Evolutionary conservation across 2,888 invertebrate genomes (phyloP), one percentile per base, ranked within the genome.

Genomic region (Drosophila birchii): DNA sequence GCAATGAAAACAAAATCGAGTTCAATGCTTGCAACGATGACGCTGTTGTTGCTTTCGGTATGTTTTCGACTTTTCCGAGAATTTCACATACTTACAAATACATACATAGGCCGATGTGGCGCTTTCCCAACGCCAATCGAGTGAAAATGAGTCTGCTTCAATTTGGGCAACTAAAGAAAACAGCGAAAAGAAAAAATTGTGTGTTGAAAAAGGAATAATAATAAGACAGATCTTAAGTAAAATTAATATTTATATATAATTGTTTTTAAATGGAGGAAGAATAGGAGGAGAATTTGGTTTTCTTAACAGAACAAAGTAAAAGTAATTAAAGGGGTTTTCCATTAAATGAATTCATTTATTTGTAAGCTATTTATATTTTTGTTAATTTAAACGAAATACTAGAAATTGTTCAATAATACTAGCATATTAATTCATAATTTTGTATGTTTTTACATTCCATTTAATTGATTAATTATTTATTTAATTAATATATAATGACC

Each of bases 1-100:
- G 84, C 84, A 84, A 87, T 88, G 89, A 88, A 88, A 88, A 89
- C 89, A 88, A 89, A 88, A 88, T 88, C 85, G 88, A 88, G 88
- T 88, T 88, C 89, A 88, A 89, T 81, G 89, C 83, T 86, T 89
- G 88, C 80, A 72, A 76, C 77, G 77, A 76, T 80, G 82, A 81
- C 78, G 78, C 54, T 63, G 78, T 67, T 63, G 62, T 55, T 68
- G 73, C 60, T 70, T 71, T 58, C 53, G 60, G 47, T 59, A 71
- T 76, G 76, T 76, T 79, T 81, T 80, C 72, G 81, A 78, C 71
- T 76, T 73, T 87, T 81, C 87, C 86, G 77, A 86, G 86, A 86
- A 87, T 87, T 76, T 76, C 75, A 67, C 43, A 75, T 60, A 61
- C 68, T 44, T 58, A 71, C 56, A 63, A 59, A 68, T 56, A 53